Evolutionary conservation across 2,797 vertebrate genomes (phyloP).

Genomic region (Acridotheres tristis): DNA sequence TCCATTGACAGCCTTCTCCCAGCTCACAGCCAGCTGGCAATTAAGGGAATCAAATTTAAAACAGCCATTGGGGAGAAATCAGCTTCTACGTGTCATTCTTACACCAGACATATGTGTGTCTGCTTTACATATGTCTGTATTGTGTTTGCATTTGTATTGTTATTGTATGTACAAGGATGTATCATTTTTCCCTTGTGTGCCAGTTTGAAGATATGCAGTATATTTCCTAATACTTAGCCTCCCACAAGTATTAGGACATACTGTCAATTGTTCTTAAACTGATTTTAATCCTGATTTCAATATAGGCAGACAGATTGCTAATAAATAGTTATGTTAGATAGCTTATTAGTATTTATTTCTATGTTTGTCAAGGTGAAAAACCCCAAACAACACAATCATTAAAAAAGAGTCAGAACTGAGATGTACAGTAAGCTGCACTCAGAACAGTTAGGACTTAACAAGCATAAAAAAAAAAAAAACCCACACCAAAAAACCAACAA

Average conservation of each 20-base stretch:
- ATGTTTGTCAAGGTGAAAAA: background rate
- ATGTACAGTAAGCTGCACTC: background rate
- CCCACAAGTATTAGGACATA: background rate
- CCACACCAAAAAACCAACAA: too few relatives aligned
- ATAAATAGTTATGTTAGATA: background rate
- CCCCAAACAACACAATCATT: accelerated
- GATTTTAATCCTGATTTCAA: background rate
- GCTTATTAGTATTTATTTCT: background rate
- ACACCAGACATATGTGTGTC: background rate
- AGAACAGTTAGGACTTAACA: background rate
- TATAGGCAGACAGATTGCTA: background rate
- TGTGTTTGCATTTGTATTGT: background rate
- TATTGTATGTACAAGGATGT: background rate
- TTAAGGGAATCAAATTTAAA: conserved; percentile 56
- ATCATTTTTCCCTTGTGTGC: background rate
- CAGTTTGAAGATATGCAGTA: background rate
- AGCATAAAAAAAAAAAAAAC: background rate
- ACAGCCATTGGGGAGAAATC: conserved; percentile 20
- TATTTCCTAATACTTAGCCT: background rate
- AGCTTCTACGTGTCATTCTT: conserved; percentile 31
- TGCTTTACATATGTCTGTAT: conserved; percentile 32
- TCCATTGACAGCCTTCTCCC: conserved; percentile 35
- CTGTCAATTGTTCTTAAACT: background rate
- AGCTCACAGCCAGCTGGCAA: conserved; percentile 53
- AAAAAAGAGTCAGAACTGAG: background rate